Evolutionary conservation across 1,140 invertebrate species (phyloP).

Genomic region (Drosophila equinoxialis): DNA sequence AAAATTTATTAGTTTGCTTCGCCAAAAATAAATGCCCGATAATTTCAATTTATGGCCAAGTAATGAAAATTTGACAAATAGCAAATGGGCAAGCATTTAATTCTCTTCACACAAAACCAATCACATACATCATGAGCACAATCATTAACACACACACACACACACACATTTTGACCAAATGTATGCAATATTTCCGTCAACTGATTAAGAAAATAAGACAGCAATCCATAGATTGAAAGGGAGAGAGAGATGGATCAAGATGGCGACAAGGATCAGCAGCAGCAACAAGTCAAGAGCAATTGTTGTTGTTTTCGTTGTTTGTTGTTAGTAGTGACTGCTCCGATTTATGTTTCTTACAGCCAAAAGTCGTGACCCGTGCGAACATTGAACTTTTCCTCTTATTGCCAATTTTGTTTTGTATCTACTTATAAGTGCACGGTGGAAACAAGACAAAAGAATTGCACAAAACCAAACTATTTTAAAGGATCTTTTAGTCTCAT

Average conservation of each 20-base stretch:
- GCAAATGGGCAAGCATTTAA: conserved; percentile 63
- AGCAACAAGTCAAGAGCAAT: background rate
- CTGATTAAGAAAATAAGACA: conserved; percentile 10
- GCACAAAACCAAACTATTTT: too few relatives aligned
- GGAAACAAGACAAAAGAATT: background rate
- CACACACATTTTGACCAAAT: conserved; percentile 17
- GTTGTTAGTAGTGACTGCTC: conserved; percentile 25
- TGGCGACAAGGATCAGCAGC: conserved; percentile 8
- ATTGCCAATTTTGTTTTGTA: conserved; percentile 45
- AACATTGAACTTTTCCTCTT: conserved; percentile 63
- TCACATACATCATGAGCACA: conserved; percentile 57
- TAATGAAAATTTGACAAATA: conserved; percentile 80
- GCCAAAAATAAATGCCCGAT: conserved; percentile 61
- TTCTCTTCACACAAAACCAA: conserved; percentile 39
- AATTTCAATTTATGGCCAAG: conserved; percentile 70
- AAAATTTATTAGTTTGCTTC: conserved; percentile 70
- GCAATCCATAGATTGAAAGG: conserved; percentile 35
- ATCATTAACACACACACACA: background rate
- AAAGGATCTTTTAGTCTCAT: too few relatives aligned
- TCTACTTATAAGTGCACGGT: conserved; percentile 22
- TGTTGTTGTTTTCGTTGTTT: background rate
- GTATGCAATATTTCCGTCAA: conserved; percentile 56
- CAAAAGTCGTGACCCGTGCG: conserved; percentile 70
- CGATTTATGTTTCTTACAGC: conserved; percentile 55
- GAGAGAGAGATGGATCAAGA: background rate